Percentiles rank a stretch among this genome's conserved stretches.
Evolutionary conservation across 2,888 invertebrate species (phyloP).

Genomic region (Stenodera caucasica): DNA sequence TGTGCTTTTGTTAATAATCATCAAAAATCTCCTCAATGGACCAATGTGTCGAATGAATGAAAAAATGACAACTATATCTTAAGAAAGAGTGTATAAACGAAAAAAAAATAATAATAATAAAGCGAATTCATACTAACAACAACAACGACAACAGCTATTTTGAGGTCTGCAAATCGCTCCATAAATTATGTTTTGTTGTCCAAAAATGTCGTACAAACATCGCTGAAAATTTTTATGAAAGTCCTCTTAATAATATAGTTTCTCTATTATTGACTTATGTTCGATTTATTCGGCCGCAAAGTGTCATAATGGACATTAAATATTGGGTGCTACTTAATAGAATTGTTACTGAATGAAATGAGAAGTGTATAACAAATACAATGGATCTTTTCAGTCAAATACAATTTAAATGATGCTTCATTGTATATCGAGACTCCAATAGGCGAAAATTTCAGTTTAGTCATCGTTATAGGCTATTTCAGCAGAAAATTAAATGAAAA

Average conservation of each 20-base stretch:
- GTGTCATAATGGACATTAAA: conserved; percentile 27
- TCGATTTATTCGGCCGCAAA: conserved; percentile 30
- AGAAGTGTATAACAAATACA: not conserved
- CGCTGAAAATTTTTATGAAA: not conserved
- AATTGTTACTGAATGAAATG: conserved; percentile 14
- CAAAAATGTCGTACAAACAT: conserved; percentile 17
- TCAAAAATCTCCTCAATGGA: conserved; percentile 28
- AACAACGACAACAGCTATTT: conserved; percentile 19
- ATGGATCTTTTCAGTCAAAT: conserved; percentile 4
- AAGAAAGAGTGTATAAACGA: not conserved
- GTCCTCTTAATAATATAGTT: not conserved
- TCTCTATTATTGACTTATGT: conserved; percentile 15
- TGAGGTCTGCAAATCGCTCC: conserved; percentile 40
- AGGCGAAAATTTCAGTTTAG: not conserved
- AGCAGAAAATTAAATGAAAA: not conserved
- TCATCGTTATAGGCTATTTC: not conserved
- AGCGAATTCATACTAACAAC: conserved; percentile 32
- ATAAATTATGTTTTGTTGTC: conserved; percentile 40
- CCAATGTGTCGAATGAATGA: conserved; percentile 31
- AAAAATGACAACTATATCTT: conserved; percentile 39
- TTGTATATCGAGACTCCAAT: not conserved
- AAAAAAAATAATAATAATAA: conserved; percentile 22
- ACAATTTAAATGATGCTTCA: not conserved
- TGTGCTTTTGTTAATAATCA: conserved; percentile 37
- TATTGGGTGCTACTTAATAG: conserved; percentile 21